Percentiles rank a stretch among this genome's conserved stretches.
phyloP scores from a whole-genome alignment of 2,888 invertebrate species.

The Cerastoderma edule region DNA sequence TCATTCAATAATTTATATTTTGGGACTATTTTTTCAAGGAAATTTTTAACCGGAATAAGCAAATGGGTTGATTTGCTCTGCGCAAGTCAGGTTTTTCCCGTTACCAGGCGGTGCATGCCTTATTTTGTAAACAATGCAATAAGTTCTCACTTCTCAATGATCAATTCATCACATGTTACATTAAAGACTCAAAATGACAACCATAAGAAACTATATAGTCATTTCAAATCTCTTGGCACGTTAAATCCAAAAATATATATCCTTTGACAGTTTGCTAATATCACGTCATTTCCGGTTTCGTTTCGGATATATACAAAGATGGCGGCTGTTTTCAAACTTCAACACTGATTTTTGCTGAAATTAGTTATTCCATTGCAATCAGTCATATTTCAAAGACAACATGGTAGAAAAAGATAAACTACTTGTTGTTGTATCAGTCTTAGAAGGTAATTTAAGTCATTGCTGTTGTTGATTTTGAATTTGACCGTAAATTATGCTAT shows the following conservation, averaged over 20 bases:
- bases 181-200: not conserved
- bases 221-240: too few species aligned
- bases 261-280: too few species aligned
- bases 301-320: constrained; percentile 59
- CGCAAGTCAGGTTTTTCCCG: constrained; percentile 75
- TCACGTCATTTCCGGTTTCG: constrained; percentile 71
- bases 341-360: constrained; percentile 10
- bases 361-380: not conserved
- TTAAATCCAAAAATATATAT: not conserved
- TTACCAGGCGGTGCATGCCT: constrained; percentile 67
- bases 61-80: constrained; percentile 61
- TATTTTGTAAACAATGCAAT: constrained; percentile 30
- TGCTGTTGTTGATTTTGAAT: not conserved
- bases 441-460: constrained; percentile 74
- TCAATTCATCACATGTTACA: not conserved
- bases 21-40: constrained; percentile 38
- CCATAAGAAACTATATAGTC: too few species aligned
- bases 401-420: constrained; percentile 79
- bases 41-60: constrained; percentile 66
- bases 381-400: not conserved
- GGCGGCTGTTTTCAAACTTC: constrained; percentile 78
- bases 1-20: too few species aligned
- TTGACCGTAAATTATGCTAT: not conserved
- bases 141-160: not conserved
- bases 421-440: constrained; percentile 80